Evolutionary conservation across 2,113 vertebrate genomes (phyloP).

Genomic region (Phainopepla nitens): DNA sequence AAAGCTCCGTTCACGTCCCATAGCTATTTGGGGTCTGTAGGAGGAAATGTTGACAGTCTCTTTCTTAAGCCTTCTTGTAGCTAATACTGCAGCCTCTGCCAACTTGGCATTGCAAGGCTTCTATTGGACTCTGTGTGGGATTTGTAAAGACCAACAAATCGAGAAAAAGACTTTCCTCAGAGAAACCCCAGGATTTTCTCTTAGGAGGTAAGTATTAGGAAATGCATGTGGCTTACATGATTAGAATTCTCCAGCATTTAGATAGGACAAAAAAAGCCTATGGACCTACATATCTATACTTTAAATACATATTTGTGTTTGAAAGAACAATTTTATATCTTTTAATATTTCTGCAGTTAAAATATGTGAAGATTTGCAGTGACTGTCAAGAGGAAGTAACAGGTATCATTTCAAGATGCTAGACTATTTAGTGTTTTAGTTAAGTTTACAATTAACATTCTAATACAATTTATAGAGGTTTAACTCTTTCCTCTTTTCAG

Average conservation of each 20-base stretch:
- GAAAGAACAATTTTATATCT: not conserved
- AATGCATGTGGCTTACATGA: not conserved
- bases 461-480: not conserved
- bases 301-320: not conserved
- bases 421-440: not conserved
- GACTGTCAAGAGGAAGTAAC: not conserved
- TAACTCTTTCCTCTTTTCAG: not conserved
- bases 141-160: slow-evolving; percentile 29
- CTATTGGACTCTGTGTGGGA: slow-evolving; percentile 42
- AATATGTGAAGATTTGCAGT: not conserved
- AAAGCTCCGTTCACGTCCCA: slow-evolving; percentile 60
- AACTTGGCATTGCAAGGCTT: slow-evolving; percentile 52
- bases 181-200: slow-evolving; percentile 34
- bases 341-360: not conserved
- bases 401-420: not conserved
- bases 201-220: not conserved
- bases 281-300: not conserved
- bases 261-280: not conserved
- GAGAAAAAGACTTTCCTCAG: slow-evolving; percentile 41
- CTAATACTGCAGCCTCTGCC: slow-evolving; percentile 58
- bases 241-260: not conserved
- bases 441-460: not conserved
- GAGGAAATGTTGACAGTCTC: slow-evolving; percentile 69
- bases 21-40: slow-evolving; percentile 55
- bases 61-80: slow-evolving; percentile 69